phyloP scores from a whole-genome alignment of 2,888 invertebrate genomes.

The Osmoderma eremita region DNA sequence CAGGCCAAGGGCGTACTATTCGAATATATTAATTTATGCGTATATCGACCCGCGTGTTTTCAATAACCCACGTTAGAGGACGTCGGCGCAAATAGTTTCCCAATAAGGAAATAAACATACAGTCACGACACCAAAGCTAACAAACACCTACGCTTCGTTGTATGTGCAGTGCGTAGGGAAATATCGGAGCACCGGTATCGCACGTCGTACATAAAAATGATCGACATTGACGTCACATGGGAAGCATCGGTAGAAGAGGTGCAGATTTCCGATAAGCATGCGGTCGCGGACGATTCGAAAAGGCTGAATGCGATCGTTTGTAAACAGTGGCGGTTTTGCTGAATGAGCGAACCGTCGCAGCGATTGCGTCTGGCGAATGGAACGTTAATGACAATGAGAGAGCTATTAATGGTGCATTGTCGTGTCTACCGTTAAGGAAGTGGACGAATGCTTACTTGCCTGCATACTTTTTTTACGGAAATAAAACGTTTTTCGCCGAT shows the following conservation, averaged over 20 bases:
- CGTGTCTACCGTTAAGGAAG: neutral
- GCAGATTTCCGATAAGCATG: slow-evolving; percentile 9
- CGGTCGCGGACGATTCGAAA: slow-evolving; percentile 20
- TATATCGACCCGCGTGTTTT: slow-evolving; percentile 21
- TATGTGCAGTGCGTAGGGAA: neutral
- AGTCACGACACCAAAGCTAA: neutral
- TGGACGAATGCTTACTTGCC: too few relatives aligned
- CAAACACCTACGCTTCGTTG: slow-evolving; percentile 5
- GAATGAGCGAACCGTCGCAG: slow-evolving; percentile 2
- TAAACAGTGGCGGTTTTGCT: slow-evolving; percentile 22
- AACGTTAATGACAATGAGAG: slow-evolving; percentile 35
- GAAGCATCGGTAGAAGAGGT: neutral
- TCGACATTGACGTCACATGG: slow-evolving; percentile 1
- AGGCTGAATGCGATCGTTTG: slow-evolving; percentile 29
- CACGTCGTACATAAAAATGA: slow-evolving; percentile 18
- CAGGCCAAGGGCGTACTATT: slow-evolving; percentile 24
- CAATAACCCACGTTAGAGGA: slow-evolving; percentile 7
- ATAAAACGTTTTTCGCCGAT: too few relatives aligned
- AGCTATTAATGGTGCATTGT: slow-evolving; percentile 34
- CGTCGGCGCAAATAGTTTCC: slow-evolving; percentile 16
- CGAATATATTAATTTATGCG: slow-evolving; percentile 21
- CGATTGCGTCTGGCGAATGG: slow-evolving; percentile 24
- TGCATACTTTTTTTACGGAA: too few relatives aligned
- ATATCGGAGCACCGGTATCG: neutral
- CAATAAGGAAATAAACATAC: slow-evolving; percentile 25